These are phyloP conservation scores for Ailurus styani DNA, from an alignment of 2,113 vertebrate species.

Conservation along the genomic window DNA sequence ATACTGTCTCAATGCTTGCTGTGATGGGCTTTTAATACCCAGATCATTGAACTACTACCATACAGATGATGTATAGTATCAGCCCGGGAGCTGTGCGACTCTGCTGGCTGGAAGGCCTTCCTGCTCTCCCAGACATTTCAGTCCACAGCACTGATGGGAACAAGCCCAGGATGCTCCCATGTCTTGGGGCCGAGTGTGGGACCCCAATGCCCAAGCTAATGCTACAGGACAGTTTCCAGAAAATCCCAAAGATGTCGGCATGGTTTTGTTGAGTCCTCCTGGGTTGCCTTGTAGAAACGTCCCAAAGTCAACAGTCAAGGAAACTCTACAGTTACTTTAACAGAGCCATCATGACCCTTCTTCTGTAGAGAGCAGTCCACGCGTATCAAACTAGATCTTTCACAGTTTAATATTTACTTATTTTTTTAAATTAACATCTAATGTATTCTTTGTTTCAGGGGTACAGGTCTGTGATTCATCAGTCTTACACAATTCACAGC, in stretches of 20 bases:
- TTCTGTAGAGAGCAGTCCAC: background rate
- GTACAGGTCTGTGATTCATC: no score
- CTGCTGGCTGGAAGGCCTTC: background rate
- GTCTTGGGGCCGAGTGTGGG: background rate
- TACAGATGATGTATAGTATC: background rate
- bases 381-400: background rate
- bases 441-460: no score
- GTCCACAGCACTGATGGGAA: fast-evolving
- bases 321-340: background rate
- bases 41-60: constrained; percentile 7
- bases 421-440: background rate
- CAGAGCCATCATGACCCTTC: background rate
- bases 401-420: background rate
- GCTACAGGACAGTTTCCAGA: background rate
- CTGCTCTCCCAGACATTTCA: background rate
- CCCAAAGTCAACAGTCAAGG: background rate
- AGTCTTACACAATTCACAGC: no score
- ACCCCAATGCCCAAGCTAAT: background rate
- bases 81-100: background rate
- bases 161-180: background rate
- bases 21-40: constrained; percentile 9
- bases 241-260: background rate
- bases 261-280: background rate
- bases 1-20: background rate
- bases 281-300: background rate